phyloP scores from a whole-genome alignment of 2,888 invertebrate genomes.

The Griposia aprilina region DNA sequence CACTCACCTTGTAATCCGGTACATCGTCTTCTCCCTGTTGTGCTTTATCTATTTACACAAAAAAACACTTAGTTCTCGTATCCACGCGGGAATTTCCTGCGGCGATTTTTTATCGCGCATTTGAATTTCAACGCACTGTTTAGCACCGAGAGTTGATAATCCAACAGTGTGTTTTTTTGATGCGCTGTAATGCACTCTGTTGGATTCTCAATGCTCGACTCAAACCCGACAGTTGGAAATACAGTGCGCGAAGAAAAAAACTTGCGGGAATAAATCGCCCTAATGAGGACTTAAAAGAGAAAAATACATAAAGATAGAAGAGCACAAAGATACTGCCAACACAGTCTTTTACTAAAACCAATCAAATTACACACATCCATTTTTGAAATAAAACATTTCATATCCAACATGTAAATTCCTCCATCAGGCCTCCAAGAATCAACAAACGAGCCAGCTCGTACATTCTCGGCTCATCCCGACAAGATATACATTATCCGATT shows the following conservation, averaged over 20 bases:
- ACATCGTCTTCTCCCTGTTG: not conserved
- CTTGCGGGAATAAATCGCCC: not conserved
- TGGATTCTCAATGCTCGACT: too few species aligned
- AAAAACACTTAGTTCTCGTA: not conserved
- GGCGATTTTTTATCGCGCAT: too few species aligned
- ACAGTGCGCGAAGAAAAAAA: not conserved
- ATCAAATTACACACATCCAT: not conserved
- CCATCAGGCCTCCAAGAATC: slow-evolving; percentile 92
- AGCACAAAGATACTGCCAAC: not conserved
- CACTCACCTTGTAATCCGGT: not conserved
- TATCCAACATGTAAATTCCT: not conserved
- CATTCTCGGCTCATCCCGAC: slow-evolving; percentile 94
- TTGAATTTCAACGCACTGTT: too few species aligned
- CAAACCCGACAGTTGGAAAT: not conserved
- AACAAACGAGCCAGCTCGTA: slow-evolving; percentile 93
- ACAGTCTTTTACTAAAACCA: not conserved
- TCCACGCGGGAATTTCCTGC: too few species aligned
- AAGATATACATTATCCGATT: slow-evolving; percentile 96
- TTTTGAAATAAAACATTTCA: not conserved
- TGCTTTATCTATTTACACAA: not conserved
- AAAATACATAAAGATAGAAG: not conserved
- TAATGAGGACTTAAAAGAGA: not conserved
- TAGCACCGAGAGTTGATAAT: too few species aligned
- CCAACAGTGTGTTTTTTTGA: too few species aligned
- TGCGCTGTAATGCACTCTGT: too few species aligned